Percentiles rank a stretch among this genome's conserved stretches.
Evolutionary conservation across 64 coral and sea anemone genomes (phyloP).

Genomic region (Actinia equina): DNA sequence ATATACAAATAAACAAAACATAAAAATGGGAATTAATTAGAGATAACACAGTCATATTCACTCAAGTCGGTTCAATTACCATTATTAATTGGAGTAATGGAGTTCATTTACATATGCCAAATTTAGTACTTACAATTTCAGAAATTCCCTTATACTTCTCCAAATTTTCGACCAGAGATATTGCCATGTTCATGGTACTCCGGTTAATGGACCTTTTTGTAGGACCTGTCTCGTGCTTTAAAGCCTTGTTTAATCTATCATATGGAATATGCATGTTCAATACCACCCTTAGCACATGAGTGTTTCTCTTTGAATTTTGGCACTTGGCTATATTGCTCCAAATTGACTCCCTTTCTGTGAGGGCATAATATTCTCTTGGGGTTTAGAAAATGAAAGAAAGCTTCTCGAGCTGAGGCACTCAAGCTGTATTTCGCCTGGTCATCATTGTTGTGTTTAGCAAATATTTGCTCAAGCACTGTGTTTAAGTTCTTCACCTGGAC

Average conservation of each 20-base stretch:
- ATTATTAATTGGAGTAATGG: too few relatives aligned
- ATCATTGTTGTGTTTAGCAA: slow-evolving; percentile 48
- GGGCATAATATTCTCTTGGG: slow-evolving; percentile 23
- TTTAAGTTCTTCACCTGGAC: slow-evolving; percentile 30
- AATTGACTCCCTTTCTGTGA: not conserved
- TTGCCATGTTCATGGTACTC: slow-evolving; percentile 57
- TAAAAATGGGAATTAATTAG: too few relatives aligned
- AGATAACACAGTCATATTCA: too few relatives aligned
- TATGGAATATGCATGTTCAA: slow-evolving; percentile 52
- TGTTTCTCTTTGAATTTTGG: slow-evolving; percentile 36
- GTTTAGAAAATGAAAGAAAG: slow-evolving; percentile 71
- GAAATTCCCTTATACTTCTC: slow-evolving; percentile 69
- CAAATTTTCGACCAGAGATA: slow-evolving; percentile 30
- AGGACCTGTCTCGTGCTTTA: slow-evolving; percentile 25
- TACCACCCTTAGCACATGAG: slow-evolving; percentile 35
- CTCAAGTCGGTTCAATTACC: too few relatives aligned
- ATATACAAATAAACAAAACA: too few relatives aligned
- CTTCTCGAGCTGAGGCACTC: slow-evolving; percentile 41
- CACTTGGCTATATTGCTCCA: slow-evolving; percentile 3
- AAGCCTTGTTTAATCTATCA: slow-evolving; percentile 24
- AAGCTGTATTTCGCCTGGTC: slow-evolving; percentile 28
- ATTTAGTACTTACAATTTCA: slow-evolving; percentile 46
- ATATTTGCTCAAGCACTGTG: slow-evolving; percentile 37
- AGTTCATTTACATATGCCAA: too few relatives aligned
- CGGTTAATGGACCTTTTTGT: slow-evolving; percentile 19